Evolutionary conservation across 2,113 vertebrate genomes (phyloP).

Genomic region (Chamaetylas fuelleborni): DNA sequence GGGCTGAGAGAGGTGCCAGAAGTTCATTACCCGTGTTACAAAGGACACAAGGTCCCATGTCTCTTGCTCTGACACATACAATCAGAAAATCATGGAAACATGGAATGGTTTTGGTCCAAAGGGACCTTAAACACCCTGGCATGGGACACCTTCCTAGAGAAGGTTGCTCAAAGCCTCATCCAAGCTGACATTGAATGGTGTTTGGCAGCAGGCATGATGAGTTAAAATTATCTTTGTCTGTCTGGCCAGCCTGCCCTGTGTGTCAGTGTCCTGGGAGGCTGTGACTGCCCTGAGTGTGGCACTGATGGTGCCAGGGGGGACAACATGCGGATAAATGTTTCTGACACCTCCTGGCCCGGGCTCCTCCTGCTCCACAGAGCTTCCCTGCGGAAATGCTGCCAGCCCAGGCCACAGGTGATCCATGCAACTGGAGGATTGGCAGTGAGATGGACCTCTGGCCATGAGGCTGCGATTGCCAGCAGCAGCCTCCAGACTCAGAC

Average conservation of each 20-base stretch:
- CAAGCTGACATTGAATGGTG: accelerated
- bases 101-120: neutral
- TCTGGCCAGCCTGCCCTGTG: accelerated
- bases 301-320: accelerated
- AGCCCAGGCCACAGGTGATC: neutral
- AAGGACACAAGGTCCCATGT: accelerated
- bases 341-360: neutral
- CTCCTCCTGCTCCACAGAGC: neutral
- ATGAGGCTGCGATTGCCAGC: neutral
- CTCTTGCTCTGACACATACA: neutral
- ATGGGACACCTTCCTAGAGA: neutral
- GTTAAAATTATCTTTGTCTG: neutral
- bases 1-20: neutral
- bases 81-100: neutral
- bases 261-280: neutral
- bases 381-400: neutral
- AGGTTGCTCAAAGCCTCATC: neutral
- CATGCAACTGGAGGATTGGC: neutral
- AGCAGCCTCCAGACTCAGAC: accelerated
- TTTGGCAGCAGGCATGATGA: neutral
- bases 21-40: neutral
- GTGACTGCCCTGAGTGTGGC: neutral
- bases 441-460: neutral
- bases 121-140: neutral
- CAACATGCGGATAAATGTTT: accelerated